A percentile compares a stretch with the other conserved stretches of the same genome.
These are phyloP conservation scores for Gallinago paraguaiae DNA, from an alignment of 2,113 vertebrate species.

Conservation along the genomic window DNA sequence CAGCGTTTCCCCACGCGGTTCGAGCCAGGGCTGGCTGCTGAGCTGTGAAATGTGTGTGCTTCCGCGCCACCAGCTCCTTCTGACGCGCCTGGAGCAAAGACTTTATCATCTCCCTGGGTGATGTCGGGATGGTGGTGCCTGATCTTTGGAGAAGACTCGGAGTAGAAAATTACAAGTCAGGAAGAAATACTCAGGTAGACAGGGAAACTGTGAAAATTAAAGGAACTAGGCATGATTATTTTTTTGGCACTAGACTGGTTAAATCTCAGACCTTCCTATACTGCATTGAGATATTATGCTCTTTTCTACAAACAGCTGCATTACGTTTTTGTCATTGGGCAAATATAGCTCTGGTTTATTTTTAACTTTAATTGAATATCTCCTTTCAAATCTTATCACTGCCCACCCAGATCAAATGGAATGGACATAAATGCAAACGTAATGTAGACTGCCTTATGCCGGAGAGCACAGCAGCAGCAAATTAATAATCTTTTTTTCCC, in stretches of 20 bases:
- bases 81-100: rapidly evolving
- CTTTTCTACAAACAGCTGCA: background rate
- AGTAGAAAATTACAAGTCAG: background rate
- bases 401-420: background rate
- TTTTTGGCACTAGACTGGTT: background rate
- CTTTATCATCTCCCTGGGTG: background rate
- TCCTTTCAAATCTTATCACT: background rate
- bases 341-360: background rate
- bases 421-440: background rate
- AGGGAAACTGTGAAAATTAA: background rate
- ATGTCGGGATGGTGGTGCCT: background rate
- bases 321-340: background rate
- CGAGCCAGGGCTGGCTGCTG: background rate
- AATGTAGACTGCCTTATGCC: background rate
- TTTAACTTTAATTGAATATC: background rate
- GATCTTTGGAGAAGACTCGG: background rate
- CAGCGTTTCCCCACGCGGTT: rapidly evolving
- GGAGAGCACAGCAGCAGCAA: background rate
- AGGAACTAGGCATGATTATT: background rate
- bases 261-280: background rate
- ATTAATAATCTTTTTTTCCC: background rate
- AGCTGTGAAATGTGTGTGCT: background rate
- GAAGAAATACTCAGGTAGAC: background rate
- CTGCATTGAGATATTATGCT: rapidly evolving
- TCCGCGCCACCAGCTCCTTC: rapidly evolving